phyloP scores from a whole-genome alignment of 2,888 invertebrate species.

The Spialia ferax region DNA sequence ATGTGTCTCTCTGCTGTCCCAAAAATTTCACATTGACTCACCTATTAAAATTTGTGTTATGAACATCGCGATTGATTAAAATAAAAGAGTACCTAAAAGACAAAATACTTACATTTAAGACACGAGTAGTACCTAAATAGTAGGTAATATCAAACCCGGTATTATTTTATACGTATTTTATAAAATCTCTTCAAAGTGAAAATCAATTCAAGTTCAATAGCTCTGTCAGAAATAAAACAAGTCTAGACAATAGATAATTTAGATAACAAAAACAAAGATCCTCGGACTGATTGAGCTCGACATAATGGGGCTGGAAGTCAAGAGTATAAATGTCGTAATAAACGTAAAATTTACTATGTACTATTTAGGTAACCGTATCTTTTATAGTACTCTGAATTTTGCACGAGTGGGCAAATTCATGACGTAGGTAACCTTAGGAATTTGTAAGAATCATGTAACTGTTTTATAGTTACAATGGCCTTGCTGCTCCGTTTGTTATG shows the following conservation, averaged over 20 bases:
- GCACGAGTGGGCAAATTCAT: conserved; percentile 13
- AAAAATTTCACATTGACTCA: too few species aligned
- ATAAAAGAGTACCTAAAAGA: too few species aligned
- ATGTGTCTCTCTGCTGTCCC: too few species aligned
- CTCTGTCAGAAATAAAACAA: background rate
- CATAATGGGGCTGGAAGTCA: conserved; percentile 18
- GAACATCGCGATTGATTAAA: too few species aligned
- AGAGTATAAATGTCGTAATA: conserved; percentile 24
- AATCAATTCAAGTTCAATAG: background rate
- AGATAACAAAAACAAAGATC: background rate
- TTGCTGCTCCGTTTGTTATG: background rate
- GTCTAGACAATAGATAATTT: conserved; percentile 7
- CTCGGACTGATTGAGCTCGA: conserved; percentile 8
- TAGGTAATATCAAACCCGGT: too few species aligned
- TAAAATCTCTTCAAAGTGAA: background rate
- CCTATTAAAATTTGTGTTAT: too few species aligned
- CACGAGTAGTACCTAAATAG: too few species aligned
- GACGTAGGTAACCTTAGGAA: background rate
- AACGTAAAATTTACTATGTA: conserved; percentile 30
- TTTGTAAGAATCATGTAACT: background rate
- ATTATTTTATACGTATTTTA: too few species aligned
- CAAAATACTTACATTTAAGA: too few species aligned
- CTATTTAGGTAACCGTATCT: conserved; percentile 26
- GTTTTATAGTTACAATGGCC: background rate
- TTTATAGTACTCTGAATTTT: conserved; percentile 24